These are phyloP conservation scores for Melanotaenia boesemani DNA, from an alignment of 2,797 vertebrate genomes.

Conservation along the genomic window DNA sequence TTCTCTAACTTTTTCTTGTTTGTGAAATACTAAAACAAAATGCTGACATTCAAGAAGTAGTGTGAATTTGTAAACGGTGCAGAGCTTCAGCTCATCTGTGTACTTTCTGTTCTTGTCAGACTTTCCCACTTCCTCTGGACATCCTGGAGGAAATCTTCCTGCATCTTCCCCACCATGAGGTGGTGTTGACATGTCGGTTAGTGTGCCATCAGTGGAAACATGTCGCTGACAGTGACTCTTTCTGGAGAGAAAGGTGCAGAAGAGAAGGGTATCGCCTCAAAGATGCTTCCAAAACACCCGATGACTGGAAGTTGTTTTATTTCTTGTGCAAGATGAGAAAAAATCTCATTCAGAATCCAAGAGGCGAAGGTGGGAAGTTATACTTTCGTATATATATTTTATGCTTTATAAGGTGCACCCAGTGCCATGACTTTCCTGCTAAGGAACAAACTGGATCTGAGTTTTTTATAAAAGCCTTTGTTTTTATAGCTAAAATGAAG, in stretches of 20 bases:
- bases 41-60: not conserved
- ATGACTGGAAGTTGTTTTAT: slow-evolving; percentile 88
- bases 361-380: slow-evolving; percentile 82
- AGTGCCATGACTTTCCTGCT: not conserved
- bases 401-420: not conserved
- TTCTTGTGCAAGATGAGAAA: slow-evolving; percentile 80
- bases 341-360: slow-evolving; percentile 90
- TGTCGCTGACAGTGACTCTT: slow-evolving; percentile 84
- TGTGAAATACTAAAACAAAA: not conserved
- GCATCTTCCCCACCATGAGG: slow-evolving; percentile 81
- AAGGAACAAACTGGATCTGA: not conserved
- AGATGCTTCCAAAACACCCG: slow-evolving; percentile 58
- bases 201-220: slow-evolving; percentile 89
- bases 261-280: slow-evolving; percentile 75
- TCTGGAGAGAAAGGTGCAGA: slow-evolving; percentile 90
- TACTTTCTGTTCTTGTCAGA: slow-evolving; percentile 28
- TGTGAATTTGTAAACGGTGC: not conserved
- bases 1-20: not conserved
- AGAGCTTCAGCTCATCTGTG: not conserved
- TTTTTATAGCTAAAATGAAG: slow-evolving; percentile 78
- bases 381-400: not conserved
- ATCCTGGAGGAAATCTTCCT: slow-evolving; percentile 89
- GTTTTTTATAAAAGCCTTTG: not conserved
- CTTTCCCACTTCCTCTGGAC: slow-evolving; percentile 74
- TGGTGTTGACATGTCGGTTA: slow-evolving; percentile 82